Evolutionary conservation across 2,888 invertebrate genomes (phyloP), one percentile per base, ranked within the genome.

Genomic region (Exocentrus adspersus): DNA sequence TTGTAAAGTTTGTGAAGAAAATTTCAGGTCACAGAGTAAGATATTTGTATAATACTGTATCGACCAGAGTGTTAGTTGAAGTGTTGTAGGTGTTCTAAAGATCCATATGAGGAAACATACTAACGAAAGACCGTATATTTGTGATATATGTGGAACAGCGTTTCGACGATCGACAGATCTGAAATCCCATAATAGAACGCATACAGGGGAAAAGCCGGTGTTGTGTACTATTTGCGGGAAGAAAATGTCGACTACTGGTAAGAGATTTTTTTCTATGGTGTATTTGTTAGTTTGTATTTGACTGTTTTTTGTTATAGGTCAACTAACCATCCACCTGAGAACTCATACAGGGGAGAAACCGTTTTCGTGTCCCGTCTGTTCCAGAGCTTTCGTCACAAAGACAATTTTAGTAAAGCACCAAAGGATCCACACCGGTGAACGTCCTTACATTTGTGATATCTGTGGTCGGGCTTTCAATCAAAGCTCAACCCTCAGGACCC

Each of bases 141-240:
- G 83, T 68, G 78, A 80, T 37, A 68, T 72, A 32, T 81, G 81
- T 19, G 82, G 82, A 3, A 75, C 79, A 56, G 80, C 81, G 1
- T 83, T 83, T 61, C 68, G 82, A 50, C 82, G 82, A 61, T 81
- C 78, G 30, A 79, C 80, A 2, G 82, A 82, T 46, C 62, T 83
- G 45, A 82, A 82, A 67, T 79, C 78, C 9, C 83, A 83, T 64
- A 78, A 78, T 57, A 78, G 79, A 62, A 79, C 78, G 0, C 83
- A 83, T 60, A 77, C 87, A 0, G 88, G 88, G 0, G 83, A 88
- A 42, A 83, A 85, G 52, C 87, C 87, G 0, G 81, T 83, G 51
- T 73, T 79, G 32, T 84, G 83, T 68, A 77, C 78, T 41, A 78
- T 79, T 67, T 84, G 83, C 66, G 78, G 79, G 3, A 81, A 80